Evolutionary conservation across 2,888 invertebrate species (phyloP).

Genomic region (Drosophila ezoana): DNA sequence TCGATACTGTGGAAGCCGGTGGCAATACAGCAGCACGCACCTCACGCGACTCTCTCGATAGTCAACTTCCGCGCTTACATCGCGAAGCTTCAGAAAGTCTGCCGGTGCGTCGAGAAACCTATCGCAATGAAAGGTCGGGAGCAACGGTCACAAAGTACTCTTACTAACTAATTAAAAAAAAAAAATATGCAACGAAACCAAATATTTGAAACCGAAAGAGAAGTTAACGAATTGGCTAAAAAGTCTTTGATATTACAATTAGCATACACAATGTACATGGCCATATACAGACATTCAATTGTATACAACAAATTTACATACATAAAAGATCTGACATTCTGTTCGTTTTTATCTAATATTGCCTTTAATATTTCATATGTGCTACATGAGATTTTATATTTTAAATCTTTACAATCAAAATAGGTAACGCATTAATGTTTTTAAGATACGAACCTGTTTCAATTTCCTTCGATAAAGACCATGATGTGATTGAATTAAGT

Average conservation of each 20-base stretch:
- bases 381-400: constrained; percentile 17
- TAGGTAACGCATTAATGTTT: constrained; percentile 33
- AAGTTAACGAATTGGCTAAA: constrained; percentile 36
- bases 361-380: constrained; percentile 28
- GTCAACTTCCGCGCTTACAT: constrained; percentile 88
- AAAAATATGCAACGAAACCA: constrained; percentile 13
- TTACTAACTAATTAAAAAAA: constrained; percentile 52
- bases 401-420: constrained; percentile 9
- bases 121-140: constrained; percentile 79
- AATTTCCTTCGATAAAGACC: constrained; percentile 78
- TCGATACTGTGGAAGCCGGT: constrained; percentile 87
- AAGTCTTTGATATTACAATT: constrained; percentile 11
- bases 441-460: constrained; percentile 84
- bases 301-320: constrained; percentile 24
- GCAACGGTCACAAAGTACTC: constrained; percentile 81
- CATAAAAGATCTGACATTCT: constrained; percentile 34
- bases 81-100: constrained; percentile 77
- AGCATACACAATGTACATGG: constrained; percentile 27
- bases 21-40: constrained; percentile 87
- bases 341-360: constrained; percentile 53
- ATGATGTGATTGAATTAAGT: constrained; percentile 25
- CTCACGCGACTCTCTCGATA: constrained; percentile 88
- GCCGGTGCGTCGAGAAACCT: constrained; percentile 77
- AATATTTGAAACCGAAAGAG: constrained; percentile 16
- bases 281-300: constrained; percentile 27